Base-by-base conservation (phyloP, 35 echinoderm and acorn worm species). In the Heliocidaris tuberculata region DNA sequence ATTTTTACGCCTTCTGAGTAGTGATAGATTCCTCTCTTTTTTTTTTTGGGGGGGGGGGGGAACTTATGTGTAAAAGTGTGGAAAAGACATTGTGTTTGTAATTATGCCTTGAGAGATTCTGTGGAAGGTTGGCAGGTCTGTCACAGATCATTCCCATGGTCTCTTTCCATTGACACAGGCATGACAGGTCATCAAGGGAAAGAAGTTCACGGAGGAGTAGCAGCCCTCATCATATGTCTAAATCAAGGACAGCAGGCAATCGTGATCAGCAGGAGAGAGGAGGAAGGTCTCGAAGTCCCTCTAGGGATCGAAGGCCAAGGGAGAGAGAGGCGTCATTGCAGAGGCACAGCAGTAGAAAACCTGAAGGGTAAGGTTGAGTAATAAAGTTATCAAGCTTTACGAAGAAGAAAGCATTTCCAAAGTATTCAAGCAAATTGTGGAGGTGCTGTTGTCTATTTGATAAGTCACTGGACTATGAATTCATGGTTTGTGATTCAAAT, bases 251-350 rank as follows among this genome's bases (percentile, higher is more conserved):
- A 4, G 65, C 21, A 5, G 21, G 27, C 6, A 19, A 24, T 78
- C 65, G 11, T 89, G 87, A 48, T n/a, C 31, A 19, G 31, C 17
- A 89, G 15, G 31, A 89, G 11, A 89, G 87, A 7, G 9, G n/a
- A 15, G n/a, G 21, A 86, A 89, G 87, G 31, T 32, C 87, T 47
- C 87, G 87, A 47, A 89, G 87, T 19, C 87, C 87, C 29, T 89
- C 87, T 4, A 32, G 87, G 87, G 31, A 48, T 89, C 31, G 31
- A 32, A 89, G 87, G 19, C 32, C 31, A 16, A 32, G 12, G 47
- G 87, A 89, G 31, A 89, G 87, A 89, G 47, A 48, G 87, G 8
- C 16, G 3, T 89, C 87, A 10, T 13, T 89, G 31, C 31, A 47
- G 10, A 89, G 87, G 24, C 4, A 48, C 1, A 48, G 2, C 12